Evolutionary conservation across 2,888 invertebrate genomes (phyloP).

Genomic region (Chironomus riparius): DNA sequence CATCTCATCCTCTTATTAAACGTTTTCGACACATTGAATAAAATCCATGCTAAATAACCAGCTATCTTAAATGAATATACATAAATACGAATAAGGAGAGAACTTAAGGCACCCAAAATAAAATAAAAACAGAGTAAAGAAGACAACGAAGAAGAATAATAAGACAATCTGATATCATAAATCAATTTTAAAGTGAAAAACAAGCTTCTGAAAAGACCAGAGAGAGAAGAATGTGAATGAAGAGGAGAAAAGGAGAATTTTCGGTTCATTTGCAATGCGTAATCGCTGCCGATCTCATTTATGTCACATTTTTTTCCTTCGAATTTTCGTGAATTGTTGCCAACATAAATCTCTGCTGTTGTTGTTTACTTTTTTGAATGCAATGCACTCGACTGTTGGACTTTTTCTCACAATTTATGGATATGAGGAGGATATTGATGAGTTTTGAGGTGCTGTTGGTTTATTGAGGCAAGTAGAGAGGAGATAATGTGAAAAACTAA

Average conservation of each 20-base stretch:
- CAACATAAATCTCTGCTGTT: no score
- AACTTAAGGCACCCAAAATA: neutral
- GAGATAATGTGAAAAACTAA: no score
- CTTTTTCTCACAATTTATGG: no score
- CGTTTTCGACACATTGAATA: neutral
- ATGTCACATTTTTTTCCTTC: neutral
- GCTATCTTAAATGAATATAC: no score
- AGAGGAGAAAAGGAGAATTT: neutral
- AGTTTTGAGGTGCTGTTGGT: no score
- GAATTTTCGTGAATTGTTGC: no score
- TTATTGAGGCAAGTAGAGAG: no score
- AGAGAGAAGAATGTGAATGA: neutral
- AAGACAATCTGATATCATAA: slow-evolving; percentile 23
- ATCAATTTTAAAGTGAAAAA: slow-evolving; percentile 23
- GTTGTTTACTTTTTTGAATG: no score
- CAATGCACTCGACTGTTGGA: no score
- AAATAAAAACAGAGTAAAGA: neutral
- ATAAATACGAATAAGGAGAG: no score
- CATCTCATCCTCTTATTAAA: neutral
- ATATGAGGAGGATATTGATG: no score
- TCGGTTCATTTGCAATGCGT: neutral
- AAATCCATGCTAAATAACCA: no score
- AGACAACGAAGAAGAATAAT: slow-evolving; percentile 5
- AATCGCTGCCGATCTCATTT: neutral
- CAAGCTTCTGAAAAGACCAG: slow-evolving; percentile 11